Evolutionary conservation across 2,888 invertebrate genomes (phyloP).

Genomic region (Erebia palarica): DNA sequence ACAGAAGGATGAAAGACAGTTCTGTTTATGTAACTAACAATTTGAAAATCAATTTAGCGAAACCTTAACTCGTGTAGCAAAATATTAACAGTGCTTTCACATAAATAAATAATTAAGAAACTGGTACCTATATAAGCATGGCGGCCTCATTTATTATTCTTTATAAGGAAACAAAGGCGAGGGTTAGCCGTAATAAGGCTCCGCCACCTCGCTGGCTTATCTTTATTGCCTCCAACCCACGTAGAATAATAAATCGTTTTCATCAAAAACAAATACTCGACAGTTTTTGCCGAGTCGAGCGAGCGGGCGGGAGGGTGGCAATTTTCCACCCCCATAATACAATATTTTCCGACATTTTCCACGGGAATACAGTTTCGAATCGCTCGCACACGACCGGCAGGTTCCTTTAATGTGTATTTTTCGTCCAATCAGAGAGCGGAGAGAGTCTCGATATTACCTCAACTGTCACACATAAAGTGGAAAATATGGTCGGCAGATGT

Average conservation of each 20-base stretch:
- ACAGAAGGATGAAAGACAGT: too few species aligned
- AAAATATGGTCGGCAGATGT: slow-evolving; percentile 83
- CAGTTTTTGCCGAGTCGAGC: slow-evolving; percentile 83
- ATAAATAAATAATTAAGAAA: slow-evolving; percentile 81
- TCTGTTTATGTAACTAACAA: neutral
- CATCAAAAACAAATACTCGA: slow-evolving; percentile 84
- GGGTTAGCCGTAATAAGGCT: slow-evolving; percentile 83
- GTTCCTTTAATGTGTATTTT: slow-evolving; percentile 84
- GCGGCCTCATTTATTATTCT: slow-evolving; percentile 82
- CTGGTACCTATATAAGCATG: slow-evolving; percentile 76
- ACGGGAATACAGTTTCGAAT: slow-evolving; percentile 83
- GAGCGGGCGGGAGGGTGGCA: slow-evolving; percentile 80
- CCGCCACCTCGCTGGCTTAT: slow-evolving; percentile 83
- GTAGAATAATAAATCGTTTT: slow-evolving; percentile 84
- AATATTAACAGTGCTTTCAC: slow-evolving; percentile 76
- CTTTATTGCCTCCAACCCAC: slow-evolving; percentile 83
- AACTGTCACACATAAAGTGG: slow-evolving; percentile 84
- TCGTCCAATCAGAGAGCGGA: slow-evolving; percentile 83
- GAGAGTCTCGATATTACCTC: slow-evolving; percentile 84
- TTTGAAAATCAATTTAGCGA: slow-evolving; percentile 6
- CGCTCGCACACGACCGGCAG: slow-evolving; percentile 80
- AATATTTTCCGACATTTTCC: slow-evolving; percentile 83
- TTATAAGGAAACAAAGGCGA: slow-evolving; percentile 83
- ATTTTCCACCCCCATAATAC: slow-evolving; percentile 83
- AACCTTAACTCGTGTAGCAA: slow-evolving; percentile 52